Evolutionary conservation across 2,888 invertebrate genomes (phyloP).

Genomic region (Conomelus anceps): DNA sequence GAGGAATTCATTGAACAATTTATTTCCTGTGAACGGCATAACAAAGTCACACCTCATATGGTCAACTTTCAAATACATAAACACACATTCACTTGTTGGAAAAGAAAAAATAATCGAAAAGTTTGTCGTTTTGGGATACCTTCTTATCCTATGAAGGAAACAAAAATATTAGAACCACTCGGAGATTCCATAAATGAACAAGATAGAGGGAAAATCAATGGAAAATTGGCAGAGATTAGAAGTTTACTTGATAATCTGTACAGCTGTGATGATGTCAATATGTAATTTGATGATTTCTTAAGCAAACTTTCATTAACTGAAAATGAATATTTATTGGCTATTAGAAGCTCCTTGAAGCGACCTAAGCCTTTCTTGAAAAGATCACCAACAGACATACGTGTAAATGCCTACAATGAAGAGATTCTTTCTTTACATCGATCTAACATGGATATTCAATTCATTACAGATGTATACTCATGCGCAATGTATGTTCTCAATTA

Average conservation of each 20-base stretch:
- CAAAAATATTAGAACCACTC: slow-evolving; percentile 18
- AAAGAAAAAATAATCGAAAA: slow-evolving; percentile 23
- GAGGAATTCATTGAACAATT: no score
- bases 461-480: slow-evolving; percentile 35
- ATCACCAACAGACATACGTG: slow-evolving; percentile 15
- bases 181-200: not conserved
- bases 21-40: no score
- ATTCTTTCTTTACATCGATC: slow-evolving; percentile 33
- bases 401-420: slow-evolving; percentile 35
- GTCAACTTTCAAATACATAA: no score
- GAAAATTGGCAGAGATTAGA: slow-evolving; percentile 19
- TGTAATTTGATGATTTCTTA: no score
- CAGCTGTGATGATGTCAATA: no score
- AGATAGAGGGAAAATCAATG: not conserved
- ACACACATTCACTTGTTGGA: slow-evolving; percentile 31
- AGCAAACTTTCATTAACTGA: slow-evolving; percentile 19
- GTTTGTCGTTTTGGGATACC: slow-evolving; percentile 32
- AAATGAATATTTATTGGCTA: slow-evolving; percentile 23
- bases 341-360: slow-evolving; percentile 20
- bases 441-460: slow-evolving; percentile 39
- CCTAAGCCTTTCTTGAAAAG: slow-evolving; percentile 25
- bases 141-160: slow-evolving; percentile 31
- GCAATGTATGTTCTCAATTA: slow-evolving; percentile 35
- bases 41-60: no score
- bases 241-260: no score